These are phyloP conservation scores for Galleria mellonella DNA, from an alignment of 1,140 invertebrate species.

Conservation along the genomic window DNA sequence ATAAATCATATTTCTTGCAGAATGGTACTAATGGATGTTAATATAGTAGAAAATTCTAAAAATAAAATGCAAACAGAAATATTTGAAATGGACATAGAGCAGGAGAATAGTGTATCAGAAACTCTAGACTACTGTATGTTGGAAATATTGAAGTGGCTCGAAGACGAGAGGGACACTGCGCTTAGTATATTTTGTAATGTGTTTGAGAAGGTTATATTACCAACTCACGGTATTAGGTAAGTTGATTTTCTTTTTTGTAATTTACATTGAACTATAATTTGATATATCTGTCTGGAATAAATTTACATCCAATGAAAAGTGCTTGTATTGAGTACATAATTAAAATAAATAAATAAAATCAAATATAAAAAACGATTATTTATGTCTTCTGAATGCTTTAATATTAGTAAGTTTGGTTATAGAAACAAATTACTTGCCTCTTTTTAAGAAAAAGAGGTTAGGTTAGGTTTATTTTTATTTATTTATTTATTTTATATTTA, in stretches of 20 bases:
- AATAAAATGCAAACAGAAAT: conserved; percentile 35
- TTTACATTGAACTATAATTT: not conserved
- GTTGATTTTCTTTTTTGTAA: not conserved
- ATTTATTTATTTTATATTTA: too few relatives aligned
- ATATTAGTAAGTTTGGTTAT: too few relatives aligned
- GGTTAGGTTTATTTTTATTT: too few relatives aligned
- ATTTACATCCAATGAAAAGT: too few relatives aligned
- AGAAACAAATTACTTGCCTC: too few relatives aligned
- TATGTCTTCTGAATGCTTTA: too few relatives aligned
- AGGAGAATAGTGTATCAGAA: conserved; percentile 41
- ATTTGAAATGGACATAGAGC: conserved; percentile 62
- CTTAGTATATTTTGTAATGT: conserved; percentile 55
- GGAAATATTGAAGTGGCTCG: conserved; percentile 63
- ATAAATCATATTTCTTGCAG: conserved; percentile 27
- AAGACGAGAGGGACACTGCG: conserved; percentile 52
- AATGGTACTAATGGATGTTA: conserved; percentile 66
- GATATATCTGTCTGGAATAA: not conserved
- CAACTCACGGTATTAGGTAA: conserved; percentile 67
- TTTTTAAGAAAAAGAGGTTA: too few relatives aligned
- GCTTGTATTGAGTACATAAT: too few relatives aligned
- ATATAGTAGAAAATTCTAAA: conserved; percentile 43
- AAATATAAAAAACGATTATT: too few relatives aligned
- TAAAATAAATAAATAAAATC: too few relatives aligned
- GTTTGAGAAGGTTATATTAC: conserved; percentile 61
- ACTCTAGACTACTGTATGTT: conserved; percentile 66